A percentile compares a stretch with the other conserved stretches of the same genome.
Evolutionary conservation across 2,113 vertebrate species (phyloP).

Genomic region (Rhea americana): DNA sequence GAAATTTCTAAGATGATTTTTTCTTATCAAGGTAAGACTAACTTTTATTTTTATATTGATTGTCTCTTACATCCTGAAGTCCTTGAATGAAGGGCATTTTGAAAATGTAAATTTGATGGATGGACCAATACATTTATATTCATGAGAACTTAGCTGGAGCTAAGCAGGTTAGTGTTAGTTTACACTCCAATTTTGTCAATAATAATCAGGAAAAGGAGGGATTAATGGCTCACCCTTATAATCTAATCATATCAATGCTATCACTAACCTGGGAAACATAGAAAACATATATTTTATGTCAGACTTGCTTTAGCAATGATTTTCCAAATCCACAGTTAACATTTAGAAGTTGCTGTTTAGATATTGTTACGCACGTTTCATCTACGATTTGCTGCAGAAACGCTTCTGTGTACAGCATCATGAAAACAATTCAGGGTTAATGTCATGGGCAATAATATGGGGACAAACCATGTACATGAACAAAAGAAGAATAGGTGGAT

Average conservation of each 20-base stretch:
- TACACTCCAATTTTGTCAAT: constrained; percentile 53
- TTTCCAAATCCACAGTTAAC: constrained; percentile 37
- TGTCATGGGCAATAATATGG: not conserved
- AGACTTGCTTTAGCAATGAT: not conserved
- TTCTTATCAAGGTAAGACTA: constrained; percentile 32
- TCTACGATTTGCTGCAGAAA: constrained; percentile 3
- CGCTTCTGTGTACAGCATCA: not conserved
- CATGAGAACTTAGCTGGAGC: constrained; percentile 32
- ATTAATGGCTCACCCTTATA: constrained; percentile 30
- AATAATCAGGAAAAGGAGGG: constrained; percentile 40
- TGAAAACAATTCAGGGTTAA: constrained; percentile 35
- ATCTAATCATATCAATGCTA: constrained; percentile 34
- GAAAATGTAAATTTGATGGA: constrained; percentile 62
- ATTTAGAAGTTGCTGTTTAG: not conserved
- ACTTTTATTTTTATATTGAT: constrained; percentile 49
- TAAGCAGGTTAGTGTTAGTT: constrained; percentile 61
- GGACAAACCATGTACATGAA: not conserved
- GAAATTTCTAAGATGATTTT: not conserved
- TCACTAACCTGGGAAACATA: not conserved
- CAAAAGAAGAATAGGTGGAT: not conserved
- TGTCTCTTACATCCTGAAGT: constrained; percentile 23
- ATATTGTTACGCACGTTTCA: not conserved
- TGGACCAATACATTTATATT: constrained; percentile 66
- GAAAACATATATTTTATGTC: not conserved
- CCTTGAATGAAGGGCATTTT: constrained; percentile 56